Evolutionary conservation across 1,140 invertebrate species (phyloP), one percentile per base, ranked within the genome.

Genomic region (Thereuonema tuberculata): DNA sequence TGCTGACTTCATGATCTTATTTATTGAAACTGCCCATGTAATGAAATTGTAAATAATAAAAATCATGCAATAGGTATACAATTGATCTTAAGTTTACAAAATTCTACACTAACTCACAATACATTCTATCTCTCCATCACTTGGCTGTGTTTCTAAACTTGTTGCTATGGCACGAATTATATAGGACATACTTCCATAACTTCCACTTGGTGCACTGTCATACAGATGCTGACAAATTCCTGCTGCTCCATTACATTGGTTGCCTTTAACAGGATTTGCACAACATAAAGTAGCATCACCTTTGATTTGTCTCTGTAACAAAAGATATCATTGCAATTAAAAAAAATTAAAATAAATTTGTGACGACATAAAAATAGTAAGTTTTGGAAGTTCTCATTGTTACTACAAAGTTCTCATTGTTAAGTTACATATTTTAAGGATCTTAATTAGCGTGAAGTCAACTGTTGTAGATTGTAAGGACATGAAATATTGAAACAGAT

Each of bases 211-310:
- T 21, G 96, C 95, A 71, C 86, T 91, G 72, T 99, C 96, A 73
- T 98, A 99, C 69, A 99, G 89, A 75, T 96, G 91, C 74, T 92
- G 88, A 74, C 95, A 98, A 61, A 99, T 91, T 61, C 87, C 90
- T 0, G 88, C 91, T 43, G 92, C 89, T 31, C 93, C 93, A 31
- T 88, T 88, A 70, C 93, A 97, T 1, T 89, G 73, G 20, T 62
- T 58, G 72, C 83, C 79, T 60, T 82, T 79, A 60, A 78, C 79
- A 12, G 80, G 74, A 73, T 87, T 87, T 3, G 87, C 90, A 76
- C 91, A 94, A 69, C 93, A 96, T 3, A 93, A 70, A 0, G 89
- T 92, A 9, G 92, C 89, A 72, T 96, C 89, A 9, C 93, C 93
- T 66, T 87, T 81, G 58, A 85, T 78, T 66, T 82, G 81, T 75